Evolutionary conservation across 2,888 invertebrate species (phyloP).

Genomic region (Dasypogon diadema): DNA sequence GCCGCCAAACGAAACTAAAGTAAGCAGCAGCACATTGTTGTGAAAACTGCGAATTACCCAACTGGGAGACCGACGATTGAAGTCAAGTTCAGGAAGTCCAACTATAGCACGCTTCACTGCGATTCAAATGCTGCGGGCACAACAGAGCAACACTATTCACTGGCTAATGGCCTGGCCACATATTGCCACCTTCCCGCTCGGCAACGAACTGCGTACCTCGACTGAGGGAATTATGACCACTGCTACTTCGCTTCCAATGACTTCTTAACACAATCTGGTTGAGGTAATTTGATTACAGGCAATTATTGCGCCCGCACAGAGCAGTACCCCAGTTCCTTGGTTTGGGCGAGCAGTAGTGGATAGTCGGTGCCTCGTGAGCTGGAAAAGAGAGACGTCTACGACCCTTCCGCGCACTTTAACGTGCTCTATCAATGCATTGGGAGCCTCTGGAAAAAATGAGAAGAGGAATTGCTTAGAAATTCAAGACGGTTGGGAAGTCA

Average conservation of each 20-base stretch:
- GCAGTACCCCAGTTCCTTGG: no score
- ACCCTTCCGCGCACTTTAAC: no score
- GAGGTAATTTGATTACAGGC: constrained; percentile 36
- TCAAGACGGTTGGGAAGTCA: no score
- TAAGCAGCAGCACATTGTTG: neutral
- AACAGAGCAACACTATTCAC: neutral
- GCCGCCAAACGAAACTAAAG: neutral
- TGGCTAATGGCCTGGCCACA: no score
- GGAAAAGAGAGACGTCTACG: no score
- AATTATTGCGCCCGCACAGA: neutral
- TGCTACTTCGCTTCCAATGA: neutral
- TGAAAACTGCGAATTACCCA: neutral
- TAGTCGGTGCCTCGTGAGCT: no score
- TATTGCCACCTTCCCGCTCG: constrained; percentile 7
- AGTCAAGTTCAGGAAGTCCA: constrained; percentile 24
- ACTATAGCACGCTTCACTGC: constrained; percentile 5
- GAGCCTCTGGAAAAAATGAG: no score
- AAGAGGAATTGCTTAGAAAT: no score
- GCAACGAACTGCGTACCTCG: constrained; percentile 9
- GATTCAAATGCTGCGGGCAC: neutral
- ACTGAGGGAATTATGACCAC: neutral
- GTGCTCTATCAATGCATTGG: no score
- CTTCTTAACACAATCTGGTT: constrained; percentile 38
- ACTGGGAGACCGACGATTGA: neutral
- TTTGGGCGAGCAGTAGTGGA: no score